phyloP scores from a whole-genome alignment of 30 jellyfish, hydroid and myxozoan species.

The Cassiopea andromeda region DNA sequence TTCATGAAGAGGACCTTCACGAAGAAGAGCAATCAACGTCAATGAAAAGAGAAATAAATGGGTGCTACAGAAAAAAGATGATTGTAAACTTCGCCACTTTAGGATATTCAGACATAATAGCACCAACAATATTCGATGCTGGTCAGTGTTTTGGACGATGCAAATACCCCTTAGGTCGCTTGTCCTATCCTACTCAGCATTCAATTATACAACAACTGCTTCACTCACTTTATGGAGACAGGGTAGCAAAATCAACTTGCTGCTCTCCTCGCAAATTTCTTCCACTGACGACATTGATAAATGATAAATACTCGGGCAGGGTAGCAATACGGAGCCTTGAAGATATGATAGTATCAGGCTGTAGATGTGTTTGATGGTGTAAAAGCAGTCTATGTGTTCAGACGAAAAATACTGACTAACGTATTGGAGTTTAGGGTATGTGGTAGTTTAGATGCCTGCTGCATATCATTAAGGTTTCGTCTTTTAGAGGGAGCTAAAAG shows the following conservation, averaged over 20 bases:
- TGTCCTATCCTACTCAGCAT: slow-evolving; percentile 69
- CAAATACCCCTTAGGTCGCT: slow-evolving; percentile 65
- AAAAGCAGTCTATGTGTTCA: neutral
- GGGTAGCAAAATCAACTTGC: slow-evolving; percentile 63
- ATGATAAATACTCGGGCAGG: slow-evolving; percentile 47
- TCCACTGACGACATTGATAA: slow-evolving; percentile 47
- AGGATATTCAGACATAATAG: slow-evolving; percentile 67
- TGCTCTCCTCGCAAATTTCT: slow-evolving; percentile 65
- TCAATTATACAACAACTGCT: slow-evolving; percentile 68
- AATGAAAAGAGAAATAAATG: neutral
- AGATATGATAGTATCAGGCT: slow-evolving; percentile 79
- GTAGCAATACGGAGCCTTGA: slow-evolving; percentile 56
- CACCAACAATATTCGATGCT: slow-evolving; percentile 68
- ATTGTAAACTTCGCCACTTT: slow-evolving; percentile 60
- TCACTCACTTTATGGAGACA: slow-evolving; percentile 44
- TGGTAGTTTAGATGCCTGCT: too few relatives aligned
- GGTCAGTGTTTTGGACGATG: slow-evolving; percentile 80
- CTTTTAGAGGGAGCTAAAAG: too few relatives aligned
- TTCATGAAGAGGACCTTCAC: neutral
- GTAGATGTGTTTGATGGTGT: slow-evolving; percentile 61
- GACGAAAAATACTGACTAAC: neutral
- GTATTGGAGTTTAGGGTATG: neutral
- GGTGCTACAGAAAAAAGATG: slow-evolving; percentile 57
- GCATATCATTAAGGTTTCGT: too few relatives aligned
- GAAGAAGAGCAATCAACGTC: neutral